These are phyloP conservation scores for Proctacanthus coquilletti DNA, from an alignment of 1,140 invertebrate species.

Conservation along the genomic window DNA sequence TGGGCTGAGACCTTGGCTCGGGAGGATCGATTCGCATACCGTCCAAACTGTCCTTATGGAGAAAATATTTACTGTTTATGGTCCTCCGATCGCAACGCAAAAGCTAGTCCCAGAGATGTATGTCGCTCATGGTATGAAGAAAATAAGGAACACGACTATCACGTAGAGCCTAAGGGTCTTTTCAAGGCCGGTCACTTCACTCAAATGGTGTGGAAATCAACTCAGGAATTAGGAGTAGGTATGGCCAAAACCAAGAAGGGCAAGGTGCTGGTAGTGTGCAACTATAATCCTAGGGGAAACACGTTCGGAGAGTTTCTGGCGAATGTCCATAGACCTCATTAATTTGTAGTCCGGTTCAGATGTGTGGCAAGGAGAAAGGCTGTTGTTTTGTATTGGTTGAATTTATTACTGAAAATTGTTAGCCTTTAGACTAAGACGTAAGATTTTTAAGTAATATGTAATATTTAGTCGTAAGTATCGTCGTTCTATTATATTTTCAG, in stretches of 20 bases:
- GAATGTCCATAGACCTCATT: conserved; percentile 35
- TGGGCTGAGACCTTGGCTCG: conserved; percentile 64
- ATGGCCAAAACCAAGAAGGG: conserved; percentile 37
- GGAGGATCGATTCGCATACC: conserved; percentile 46
- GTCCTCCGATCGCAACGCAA: conserved; percentile 46
- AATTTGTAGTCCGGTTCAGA: too few relatives aligned
- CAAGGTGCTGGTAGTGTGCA: conserved; percentile 45
- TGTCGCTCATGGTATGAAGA: conserved; percentile 54
- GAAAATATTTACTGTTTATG: conserved; percentile 48
- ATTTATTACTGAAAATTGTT: too few relatives aligned
- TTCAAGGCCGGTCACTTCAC: conserved; percentile 41
- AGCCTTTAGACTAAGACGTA: too few relatives aligned
- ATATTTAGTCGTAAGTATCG: too few relatives aligned
- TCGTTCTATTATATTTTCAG: too few relatives aligned
- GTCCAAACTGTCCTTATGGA: conserved; percentile 40
- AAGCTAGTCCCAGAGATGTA: conserved; percentile 45
- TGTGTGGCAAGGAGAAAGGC: too few relatives aligned
- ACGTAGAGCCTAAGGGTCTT: conserved; percentile 33
- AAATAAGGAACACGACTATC: conserved; percentile 43
- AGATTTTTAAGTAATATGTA: too few relatives aligned
- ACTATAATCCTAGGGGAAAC: conserved; percentile 60
- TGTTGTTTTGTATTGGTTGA: too few relatives aligned
- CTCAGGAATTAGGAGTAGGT: conserved; percentile 49
- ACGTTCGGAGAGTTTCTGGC: conserved; percentile 44
- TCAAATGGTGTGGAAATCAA: conserved; percentile 52